Percentiles rank a stretch among this genome's conserved stretches.
These are phyloP conservation scores for Vultur gryphus DNA, from an alignment of 2,797 vertebrate species.

Conservation along the genomic window DNA sequence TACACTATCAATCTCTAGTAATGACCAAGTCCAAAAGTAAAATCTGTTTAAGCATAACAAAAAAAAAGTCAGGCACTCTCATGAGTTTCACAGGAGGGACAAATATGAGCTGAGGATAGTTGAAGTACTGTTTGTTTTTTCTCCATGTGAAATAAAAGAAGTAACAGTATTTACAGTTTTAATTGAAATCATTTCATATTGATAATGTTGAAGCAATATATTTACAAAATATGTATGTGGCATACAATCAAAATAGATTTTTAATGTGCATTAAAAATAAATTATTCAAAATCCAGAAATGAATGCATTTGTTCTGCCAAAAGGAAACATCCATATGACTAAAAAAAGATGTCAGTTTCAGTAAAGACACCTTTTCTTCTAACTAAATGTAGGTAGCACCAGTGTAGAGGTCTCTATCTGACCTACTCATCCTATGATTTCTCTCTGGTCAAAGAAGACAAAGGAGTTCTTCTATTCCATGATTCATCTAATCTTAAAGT, in stretches of 20 bases:
- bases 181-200: background rate
- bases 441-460: background rate
- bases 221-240: background rate
- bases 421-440: background rate
- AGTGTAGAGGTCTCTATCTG: background rate
- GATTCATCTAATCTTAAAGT: background rate
- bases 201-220: background rate
- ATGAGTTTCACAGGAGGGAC: background rate
- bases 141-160: background rate
- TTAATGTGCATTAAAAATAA: background rate
- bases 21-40: background rate
- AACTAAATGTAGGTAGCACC: background rate
- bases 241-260: background rate
- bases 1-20: background rate
- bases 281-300: background rate
- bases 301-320: background rate
- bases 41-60: background rate
- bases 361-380: background rate
- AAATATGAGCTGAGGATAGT: background rate
- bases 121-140: background rate
- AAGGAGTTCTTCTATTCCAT: fast-evolving
- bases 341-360: background rate
- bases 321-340: background rate
- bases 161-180: background rate
- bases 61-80: background rate